phyloP scores from a whole-genome alignment of 1,140 invertebrate genomes.

The Zeugodacus cucurbitae region DNA sequence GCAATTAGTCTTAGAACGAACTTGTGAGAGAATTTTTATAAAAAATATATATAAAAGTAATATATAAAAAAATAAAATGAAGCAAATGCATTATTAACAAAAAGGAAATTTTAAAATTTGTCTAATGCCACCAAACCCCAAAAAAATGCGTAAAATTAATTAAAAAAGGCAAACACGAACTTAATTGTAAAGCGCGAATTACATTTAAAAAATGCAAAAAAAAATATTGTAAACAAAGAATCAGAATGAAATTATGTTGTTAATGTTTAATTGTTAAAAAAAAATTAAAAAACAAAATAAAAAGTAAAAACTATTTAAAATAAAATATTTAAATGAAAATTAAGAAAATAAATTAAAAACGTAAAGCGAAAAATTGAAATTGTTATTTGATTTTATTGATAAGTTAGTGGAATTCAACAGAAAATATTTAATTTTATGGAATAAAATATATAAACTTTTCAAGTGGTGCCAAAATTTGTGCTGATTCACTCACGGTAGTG shows the following conservation, averaged over 20 bases:
- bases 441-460: too few species aligned
- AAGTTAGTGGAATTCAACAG: not conserved
- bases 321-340: slow-evolving; percentile 26
- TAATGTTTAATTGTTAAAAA: slow-evolving; percentile 52
- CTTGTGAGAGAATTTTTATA: slow-evolving; percentile 41
- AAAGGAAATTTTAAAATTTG: slow-evolving; percentile 43
- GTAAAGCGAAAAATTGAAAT: not conserved
- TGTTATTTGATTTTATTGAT: not conserved
- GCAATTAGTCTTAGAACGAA: slow-evolving; percentile 41
- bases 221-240: not conserved
- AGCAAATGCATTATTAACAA: slow-evolving; percentile 35
- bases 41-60: slow-evolving; percentile 39
- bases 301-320: slow-evolving; percentile 48
- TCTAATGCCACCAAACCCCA: not conserved
- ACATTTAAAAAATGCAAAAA: slow-evolving; percentile 33
- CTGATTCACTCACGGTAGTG: too few species aligned
- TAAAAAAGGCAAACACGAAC: not conserved
- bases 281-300: slow-evolving; percentile 45
- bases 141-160: not conserved
- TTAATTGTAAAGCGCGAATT: not conserved
- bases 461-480: too few species aligned
- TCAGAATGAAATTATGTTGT: slow-evolving; percentile 45
- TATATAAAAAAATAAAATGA: slow-evolving; percentile 13
- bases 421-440: too few species aligned
- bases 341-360: slow-evolving; percentile 9